Base-by-base conservation (phyloP, 2,888 invertebrate genomes). In the Chrysotoxum bicinctum region DNA sequence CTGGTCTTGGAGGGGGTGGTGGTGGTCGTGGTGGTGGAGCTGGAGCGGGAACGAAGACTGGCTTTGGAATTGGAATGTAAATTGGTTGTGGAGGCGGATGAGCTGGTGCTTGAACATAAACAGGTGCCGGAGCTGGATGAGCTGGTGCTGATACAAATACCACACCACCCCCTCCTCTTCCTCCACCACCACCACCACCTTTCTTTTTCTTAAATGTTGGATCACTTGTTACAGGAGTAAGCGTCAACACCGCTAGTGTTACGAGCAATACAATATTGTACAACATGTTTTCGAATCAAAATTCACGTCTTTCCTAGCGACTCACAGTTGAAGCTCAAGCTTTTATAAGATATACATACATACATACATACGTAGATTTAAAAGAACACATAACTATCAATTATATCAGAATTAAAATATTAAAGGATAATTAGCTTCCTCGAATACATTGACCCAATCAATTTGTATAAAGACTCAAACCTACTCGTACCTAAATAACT, bases 81-180 rank as follows among this genome's bases (percentile, higher is more conserved):
- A 69, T 54, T 54, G 69, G 52, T n/a, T 52, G 35, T n/a, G 69
- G 45, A 7, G 74, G 75, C 7, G 79, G 74, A 50, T 66, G 79
- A 19, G 40, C 32, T 10, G 73, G 79, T 19, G 70, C 52, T 21
- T 32, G 40, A 10, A 56, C 14, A 23, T 78, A 78, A 30, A 78
- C 43, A 35, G 60, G 62, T 21, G 62, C 64, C 45, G 66, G 26
- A 14, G 69, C 50, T 48, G 75, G 75, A 62, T 69, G 60, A 3
- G 43, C 52, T n/a, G 79, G 79, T 60, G 74, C 66, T 40, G 74
- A 35, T 52, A 79, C 45, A 60, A 68, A 74, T 23, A 79, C 16
- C 10, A 68, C 74, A 64, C 72, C 69, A 48, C 80, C 54, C 16
- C 77, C 68, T 37, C 72, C 37, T 40, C 69, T 62, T 32, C 60